Evolutionary conservation across 2,797 vertebrate species (phyloP).

Genomic region (Eremophila alpestris): DNA sequence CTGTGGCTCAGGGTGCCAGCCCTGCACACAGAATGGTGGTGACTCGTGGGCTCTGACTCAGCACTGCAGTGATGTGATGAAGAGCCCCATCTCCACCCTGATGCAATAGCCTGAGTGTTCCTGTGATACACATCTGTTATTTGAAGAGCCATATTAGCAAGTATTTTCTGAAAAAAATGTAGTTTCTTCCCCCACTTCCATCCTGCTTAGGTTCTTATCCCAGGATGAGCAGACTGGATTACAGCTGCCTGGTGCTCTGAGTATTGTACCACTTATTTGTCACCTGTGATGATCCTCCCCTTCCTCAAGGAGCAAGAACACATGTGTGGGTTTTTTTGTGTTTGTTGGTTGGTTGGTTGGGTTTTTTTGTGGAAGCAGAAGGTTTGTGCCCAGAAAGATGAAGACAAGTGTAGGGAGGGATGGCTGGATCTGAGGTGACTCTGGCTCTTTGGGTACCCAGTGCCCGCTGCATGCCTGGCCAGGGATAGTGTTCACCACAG

Average conservation of each 20-base stretch:
- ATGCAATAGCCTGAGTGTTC: background rate
- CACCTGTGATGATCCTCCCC: background rate
- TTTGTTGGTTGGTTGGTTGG: background rate
- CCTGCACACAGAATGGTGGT: fast-evolving
- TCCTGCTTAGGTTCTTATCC: background rate
- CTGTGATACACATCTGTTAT: background rate
- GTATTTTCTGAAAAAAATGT: background rate
- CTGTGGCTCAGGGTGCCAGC: background rate
- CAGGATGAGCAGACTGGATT: background rate
- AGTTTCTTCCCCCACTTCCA: background rate
- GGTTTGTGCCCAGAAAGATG: background rate
- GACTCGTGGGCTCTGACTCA: background rate
- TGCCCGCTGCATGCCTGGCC: background rate
- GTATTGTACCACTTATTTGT: background rate
- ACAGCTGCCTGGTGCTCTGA: background rate
- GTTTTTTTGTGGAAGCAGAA: background rate
- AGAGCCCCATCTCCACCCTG: background rate
- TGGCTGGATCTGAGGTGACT: background rate
- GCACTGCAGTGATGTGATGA: background rate
- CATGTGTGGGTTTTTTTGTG: background rate
- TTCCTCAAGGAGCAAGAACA: background rate
- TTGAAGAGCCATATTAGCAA: background rate
- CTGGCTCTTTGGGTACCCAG: background rate
- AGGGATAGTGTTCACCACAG: background rate
- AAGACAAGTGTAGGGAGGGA: fast-evolving